A percentile compares a stretch with the other conserved stretches of the same genome.
Conservation (phyloP, 2,113 vertebrate species). For the Scophthalmus maximus region DNA sequence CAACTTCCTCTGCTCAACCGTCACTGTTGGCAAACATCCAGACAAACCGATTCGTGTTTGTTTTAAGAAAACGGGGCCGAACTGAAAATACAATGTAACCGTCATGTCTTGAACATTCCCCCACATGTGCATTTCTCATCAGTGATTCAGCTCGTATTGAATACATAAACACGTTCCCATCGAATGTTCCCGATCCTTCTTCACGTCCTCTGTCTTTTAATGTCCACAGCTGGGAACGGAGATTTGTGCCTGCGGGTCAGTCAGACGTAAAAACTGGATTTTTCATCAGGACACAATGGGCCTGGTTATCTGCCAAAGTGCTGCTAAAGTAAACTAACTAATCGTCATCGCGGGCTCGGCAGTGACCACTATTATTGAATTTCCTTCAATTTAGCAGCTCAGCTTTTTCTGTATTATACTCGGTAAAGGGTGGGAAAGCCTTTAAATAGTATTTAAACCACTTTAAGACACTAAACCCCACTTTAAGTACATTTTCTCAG, state of each 20-base stretch:
- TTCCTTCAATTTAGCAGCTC: background rate
- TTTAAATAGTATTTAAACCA: background rate
- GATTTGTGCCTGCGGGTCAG: slow-evolving; percentile 23
- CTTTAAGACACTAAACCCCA: background rate
- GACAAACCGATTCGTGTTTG: slow-evolving; percentile 57
- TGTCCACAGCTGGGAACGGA: slow-evolving; percentile 27
- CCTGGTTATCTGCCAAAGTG: background rate
- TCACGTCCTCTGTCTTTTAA: slow-evolving; percentile 27
- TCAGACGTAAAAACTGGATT: background rate
- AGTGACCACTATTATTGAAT: background rate
- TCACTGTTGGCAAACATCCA: slow-evolving; percentile 35
- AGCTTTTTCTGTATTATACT: background rate
- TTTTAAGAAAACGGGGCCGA: slow-evolving; percentile 36
- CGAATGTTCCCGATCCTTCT: slow-evolving; percentile 9
- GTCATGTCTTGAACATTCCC: slow-evolving; percentile 4
- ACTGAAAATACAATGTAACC: slow-evolving; percentile 15
- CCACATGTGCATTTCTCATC: slow-evolving; percentile 42
- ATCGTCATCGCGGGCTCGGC: background rate
- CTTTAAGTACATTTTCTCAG: background rate
- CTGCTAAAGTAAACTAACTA: background rate
- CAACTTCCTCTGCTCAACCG: slow-evolving; percentile 30
- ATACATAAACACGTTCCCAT: slow-evolving; percentile 42
- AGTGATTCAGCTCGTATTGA: slow-evolving; percentile 20
- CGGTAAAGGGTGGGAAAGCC: background rate
- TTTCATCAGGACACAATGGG: background rate